These are phyloP conservation scores for Ichneumon xanthorius DNA, from an alignment of 2,888 invertebrate species.

Conservation along the genomic window DNA sequence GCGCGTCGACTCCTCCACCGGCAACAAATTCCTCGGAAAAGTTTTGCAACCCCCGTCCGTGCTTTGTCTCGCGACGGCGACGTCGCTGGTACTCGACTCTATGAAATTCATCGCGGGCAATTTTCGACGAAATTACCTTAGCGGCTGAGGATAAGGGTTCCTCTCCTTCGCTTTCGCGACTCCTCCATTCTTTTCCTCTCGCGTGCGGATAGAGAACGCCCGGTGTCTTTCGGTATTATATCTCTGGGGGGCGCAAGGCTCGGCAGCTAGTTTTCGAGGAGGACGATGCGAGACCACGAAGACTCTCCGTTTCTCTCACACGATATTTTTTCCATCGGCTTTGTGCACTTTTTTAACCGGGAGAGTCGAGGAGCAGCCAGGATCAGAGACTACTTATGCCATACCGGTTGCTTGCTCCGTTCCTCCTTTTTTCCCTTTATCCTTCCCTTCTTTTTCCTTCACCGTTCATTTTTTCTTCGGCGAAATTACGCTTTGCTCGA, in stretches of 20 bases:
- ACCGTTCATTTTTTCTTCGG: constrained; percentile 16
- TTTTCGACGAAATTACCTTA: constrained; percentile 53
- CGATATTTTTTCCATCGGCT: constrained; percentile 6
- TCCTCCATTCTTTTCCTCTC: constrained; percentile 40
- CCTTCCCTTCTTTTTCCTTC: constrained; percentile 9
- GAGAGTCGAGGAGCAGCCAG: neutral
- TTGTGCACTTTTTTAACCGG: constrained; percentile 25
- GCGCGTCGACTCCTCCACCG: constrained; percentile 1
- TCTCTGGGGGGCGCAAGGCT: neutral
- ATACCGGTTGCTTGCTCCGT: neutral
- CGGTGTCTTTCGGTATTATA: constrained; percentile 11
- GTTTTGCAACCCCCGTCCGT: constrained; percentile 3
- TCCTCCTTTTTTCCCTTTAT: neutral
- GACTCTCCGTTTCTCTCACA: neutral
- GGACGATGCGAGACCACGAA: constrained; percentile 9
- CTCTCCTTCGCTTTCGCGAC: constrained; percentile 34
- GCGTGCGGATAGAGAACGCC: neutral
- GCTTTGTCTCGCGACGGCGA: constrained; percentile 18
- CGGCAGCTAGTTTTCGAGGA: constrained; percentile 8
- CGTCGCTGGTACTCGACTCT: constrained; percentile 32
- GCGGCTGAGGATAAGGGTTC: constrained; percentile 41
- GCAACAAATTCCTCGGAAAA: constrained; percentile 25
- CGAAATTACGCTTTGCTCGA: constrained; percentile 62
- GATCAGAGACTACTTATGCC: constrained; percentile 13
- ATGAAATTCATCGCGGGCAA: constrained; percentile 60